Conservation (phyloP, 2,113 vertebrate genomes). For the Colius striatus region DNA sequence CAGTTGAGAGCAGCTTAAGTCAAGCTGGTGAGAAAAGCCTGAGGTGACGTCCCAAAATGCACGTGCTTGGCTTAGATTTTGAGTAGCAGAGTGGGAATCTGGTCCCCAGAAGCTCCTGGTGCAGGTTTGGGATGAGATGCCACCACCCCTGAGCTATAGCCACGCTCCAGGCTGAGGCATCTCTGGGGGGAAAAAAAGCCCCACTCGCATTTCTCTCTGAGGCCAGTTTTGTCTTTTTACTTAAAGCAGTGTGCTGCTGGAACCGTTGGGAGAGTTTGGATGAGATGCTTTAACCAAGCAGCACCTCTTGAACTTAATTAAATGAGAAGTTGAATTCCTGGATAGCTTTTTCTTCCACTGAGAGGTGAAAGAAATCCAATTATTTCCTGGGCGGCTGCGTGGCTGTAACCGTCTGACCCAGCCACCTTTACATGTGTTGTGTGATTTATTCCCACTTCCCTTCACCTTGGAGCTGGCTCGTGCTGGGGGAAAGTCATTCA, state of each 20-base stretch:
- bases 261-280: neutral
- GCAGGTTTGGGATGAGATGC: neutral
- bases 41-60: neutral
- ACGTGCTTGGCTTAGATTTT: accelerated
- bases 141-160: neutral
- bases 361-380: neutral
- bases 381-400: neutral
- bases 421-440: neutral
- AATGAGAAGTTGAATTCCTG: neutral
- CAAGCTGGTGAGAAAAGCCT: neutral
- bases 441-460: constrained; percentile 25
- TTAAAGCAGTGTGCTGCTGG: neutral
- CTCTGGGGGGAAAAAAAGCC: neutral
- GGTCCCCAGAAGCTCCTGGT: neutral
- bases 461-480: neutral
- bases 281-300: neutral
- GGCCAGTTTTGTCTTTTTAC: neutral
- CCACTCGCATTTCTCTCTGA: accelerated
- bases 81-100: neutral
- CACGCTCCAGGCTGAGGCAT: neutral
- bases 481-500: neutral
- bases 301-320: neutral
- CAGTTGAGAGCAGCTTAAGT: neutral
- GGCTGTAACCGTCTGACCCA: neutral
- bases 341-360: neutral